Percentiles rank a stretch among this genome's conserved stretches.
phyloP scores from a whole-genome alignment of 2,888 invertebrate species.

The Acanthosepion pharaonis region DNA sequence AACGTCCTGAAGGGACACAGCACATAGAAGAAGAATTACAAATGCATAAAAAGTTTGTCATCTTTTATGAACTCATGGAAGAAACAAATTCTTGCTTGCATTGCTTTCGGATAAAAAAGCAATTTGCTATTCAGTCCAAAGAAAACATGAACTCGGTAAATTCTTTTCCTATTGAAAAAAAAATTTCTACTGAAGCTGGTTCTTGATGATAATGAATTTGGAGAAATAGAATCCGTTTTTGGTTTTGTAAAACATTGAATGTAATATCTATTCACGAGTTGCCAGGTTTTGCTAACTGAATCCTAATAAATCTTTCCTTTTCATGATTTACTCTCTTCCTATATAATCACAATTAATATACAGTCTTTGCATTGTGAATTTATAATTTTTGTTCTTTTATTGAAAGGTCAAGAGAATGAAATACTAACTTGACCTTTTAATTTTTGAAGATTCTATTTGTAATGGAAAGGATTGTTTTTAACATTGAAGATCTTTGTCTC shows the following conservation, averaged over 20 bases:
- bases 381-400: too few relatives aligned
- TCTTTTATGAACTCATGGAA: too few relatives aligned
- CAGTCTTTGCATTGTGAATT: too few relatives aligned
- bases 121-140: not conserved
- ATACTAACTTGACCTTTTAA: not conserved
- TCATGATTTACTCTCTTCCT: not conserved
- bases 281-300: not conserved
- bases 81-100: not conserved
- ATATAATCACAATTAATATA: too few relatives aligned
- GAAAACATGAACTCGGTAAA: not conserved
- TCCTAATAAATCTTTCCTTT: not conserved
- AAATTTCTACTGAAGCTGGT: not conserved
- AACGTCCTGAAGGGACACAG: too few relatives aligned
- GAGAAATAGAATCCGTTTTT: not conserved
- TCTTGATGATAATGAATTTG: not conserved
- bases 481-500: not conserved
- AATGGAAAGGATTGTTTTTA: not conserved
- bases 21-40: too few relatives aligned
- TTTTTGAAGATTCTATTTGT: not conserved
- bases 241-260: not conserved
- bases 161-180: not conserved
- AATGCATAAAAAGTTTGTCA: too few relatives aligned
- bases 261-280: not conserved
- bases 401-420: constrained; percentile 14
- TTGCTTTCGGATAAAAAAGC: not conserved